A percentile compares a stretch with the other conserved stretches of the same genome.
phyloP scores from a whole-genome alignment of 2,113 vertebrate species.

The Dicentrarchus labrax region DNA sequence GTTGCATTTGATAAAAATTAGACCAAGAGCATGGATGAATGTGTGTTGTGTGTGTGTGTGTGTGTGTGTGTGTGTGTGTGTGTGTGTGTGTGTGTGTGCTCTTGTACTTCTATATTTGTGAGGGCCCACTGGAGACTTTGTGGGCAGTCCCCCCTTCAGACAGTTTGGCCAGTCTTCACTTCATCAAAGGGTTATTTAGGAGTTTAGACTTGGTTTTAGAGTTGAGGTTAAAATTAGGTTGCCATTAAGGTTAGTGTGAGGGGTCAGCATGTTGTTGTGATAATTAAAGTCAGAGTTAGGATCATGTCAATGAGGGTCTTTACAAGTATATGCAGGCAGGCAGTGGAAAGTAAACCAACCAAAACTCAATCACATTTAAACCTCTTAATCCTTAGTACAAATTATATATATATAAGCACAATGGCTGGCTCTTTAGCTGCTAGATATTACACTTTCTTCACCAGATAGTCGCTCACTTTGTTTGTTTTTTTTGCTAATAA shows the following conservation, averaged over 20 bases:
- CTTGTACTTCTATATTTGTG: constrained; percentile 21
- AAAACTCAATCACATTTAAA: not conserved
- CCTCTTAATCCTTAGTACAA: not conserved
- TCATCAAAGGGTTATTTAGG: not conserved
- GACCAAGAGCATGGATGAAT: constrained; percentile 44
- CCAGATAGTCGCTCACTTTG: not conserved
- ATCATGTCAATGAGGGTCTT: not conserved
- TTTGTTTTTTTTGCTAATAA: not conserved
- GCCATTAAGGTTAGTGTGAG: not conserved
- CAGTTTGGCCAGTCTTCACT: constrained; percentile 4
- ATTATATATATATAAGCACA: too few relatives aligned
- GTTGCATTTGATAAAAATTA: constrained; percentile 61
- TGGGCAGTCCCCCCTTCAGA: not conserved
- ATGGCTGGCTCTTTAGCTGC: not conserved
- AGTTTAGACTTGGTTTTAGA: not conserved
- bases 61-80: constrained; percentile 8
- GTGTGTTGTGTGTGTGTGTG: constrained; percentile 12
- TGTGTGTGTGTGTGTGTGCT: not conserved
- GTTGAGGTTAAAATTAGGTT: not conserved
- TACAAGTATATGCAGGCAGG: not conserved
- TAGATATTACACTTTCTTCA: not conserved
- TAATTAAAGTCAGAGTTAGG: not conserved
- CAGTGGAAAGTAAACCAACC: not conserved
- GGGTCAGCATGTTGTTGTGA: not conserved
- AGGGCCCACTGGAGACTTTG: constrained; percentile 10